Conservation (phyloP, 2,797 vertebrate species). For the Vireo griseus region DNA sequence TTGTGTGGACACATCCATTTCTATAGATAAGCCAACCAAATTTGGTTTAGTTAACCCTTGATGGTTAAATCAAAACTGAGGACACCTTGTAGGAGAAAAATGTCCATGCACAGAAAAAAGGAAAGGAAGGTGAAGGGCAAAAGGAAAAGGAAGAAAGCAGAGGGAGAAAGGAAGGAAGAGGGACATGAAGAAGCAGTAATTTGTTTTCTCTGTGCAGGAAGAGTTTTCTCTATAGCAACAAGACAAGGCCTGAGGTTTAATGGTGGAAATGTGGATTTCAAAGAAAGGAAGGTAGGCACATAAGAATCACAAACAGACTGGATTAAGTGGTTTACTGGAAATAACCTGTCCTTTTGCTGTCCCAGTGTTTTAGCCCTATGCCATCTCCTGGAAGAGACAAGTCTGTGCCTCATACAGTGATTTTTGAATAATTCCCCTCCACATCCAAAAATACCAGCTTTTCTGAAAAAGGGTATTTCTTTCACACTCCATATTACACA, state of each 20-base stretch:
- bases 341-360: neutral
- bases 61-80: neutral
- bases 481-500: conserved; percentile 13
- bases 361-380: neutral
- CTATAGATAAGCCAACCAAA: neutral
- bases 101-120: neutral
- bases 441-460: neutral
- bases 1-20: neutral
- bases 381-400: neutral
- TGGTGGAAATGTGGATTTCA: neutral
- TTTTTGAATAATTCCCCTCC: neutral
- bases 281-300: neutral
- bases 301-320: neutral
- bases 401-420: rapidly evolving
- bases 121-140: neutral
- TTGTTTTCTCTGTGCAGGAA: neutral
- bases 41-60: neutral
- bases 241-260: neutral
- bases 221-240: neutral
- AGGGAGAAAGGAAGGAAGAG: neutral
- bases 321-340: neutral
- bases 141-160: neutral
- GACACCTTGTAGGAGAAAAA: neutral
- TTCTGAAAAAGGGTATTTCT: neutral
- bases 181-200: neutral